Evolutionary conservation across 2,888 invertebrate genomes (phyloP).

Genomic region (Sinodicranocentrus sp.): DNA sequence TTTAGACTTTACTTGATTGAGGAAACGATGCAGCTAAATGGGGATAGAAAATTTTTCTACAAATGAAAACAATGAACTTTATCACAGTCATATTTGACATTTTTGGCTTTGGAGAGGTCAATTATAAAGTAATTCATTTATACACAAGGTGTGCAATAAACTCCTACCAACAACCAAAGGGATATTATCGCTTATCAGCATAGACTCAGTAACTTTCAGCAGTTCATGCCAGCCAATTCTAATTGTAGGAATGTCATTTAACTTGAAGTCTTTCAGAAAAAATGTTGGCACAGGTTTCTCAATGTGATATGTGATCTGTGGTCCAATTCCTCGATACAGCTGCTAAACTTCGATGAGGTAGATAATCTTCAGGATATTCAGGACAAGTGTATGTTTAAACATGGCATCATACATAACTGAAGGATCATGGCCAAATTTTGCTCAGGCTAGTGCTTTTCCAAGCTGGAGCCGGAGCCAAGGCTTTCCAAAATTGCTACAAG

Average conservation of each 20-base stretch:
- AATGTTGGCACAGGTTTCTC: background rate
- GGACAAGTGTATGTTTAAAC: slow-evolving; percentile 45
- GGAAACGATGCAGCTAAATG: background rate
- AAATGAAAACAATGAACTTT: background rate
- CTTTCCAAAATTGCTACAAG: slow-evolving; percentile 12
- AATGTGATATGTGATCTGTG: background rate
- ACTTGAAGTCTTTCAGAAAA: background rate
- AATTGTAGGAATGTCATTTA: background rate
- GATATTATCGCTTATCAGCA: background rate
- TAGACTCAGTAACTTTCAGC: background rate
- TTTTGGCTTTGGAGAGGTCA: background rate
- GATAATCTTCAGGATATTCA: background rate
- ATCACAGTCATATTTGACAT: background rate
- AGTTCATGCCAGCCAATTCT: background rate
- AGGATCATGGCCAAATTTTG: slow-evolving; percentile 51
- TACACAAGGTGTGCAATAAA: background rate
- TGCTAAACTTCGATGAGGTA: background rate
- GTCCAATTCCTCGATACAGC: background rate
- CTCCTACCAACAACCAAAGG: background rate
- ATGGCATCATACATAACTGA: slow-evolving; percentile 7
- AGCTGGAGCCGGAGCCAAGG: slow-evolving; percentile 12
- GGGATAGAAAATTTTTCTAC: background rate
- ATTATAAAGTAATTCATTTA: background rate
- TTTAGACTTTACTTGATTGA: no score
- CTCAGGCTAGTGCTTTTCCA: slow-evolving; percentile 35